These are phyloP conservation scores for Agapetus fuscipes DNA, from an alignment of 2,888 invertebrate species.

Conservation along the genomic window DNA sequence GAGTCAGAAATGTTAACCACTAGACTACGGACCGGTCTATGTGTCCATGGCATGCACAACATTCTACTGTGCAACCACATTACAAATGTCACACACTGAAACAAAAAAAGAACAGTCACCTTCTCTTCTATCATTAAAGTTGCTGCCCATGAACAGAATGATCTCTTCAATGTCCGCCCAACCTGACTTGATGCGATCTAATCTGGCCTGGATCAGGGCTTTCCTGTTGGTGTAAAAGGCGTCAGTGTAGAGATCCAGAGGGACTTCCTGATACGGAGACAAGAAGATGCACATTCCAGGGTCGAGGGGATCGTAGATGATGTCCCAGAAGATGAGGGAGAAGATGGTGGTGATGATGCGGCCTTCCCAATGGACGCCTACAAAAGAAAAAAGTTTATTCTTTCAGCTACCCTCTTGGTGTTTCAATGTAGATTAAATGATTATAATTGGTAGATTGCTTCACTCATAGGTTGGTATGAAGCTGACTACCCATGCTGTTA, in stretches of 20 bases:
- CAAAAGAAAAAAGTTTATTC: slow-evolving; percentile 23
- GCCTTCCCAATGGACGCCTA: slow-evolving; percentile 68
- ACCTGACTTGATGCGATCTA: slow-evolving; percentile 30
- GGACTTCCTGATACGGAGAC: slow-evolving; percentile 54
- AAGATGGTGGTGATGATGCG: slow-evolving; percentile 52
- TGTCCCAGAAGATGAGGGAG: slow-evolving; percentile 68
- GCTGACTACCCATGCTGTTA: too few relatives aligned
- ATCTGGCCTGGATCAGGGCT: slow-evolving; percentile 45
- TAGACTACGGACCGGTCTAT: too few relatives aligned
- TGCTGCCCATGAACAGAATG: slow-evolving; percentile 33
- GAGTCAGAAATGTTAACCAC: too few relatives aligned
- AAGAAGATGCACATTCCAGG: slow-evolving; percentile 50
- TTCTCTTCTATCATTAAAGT: slow-evolving; percentile 39
- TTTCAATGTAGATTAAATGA: too few relatives aligned
- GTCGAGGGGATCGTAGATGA: slow-evolving; percentile 49
- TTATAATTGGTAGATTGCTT: too few relatives aligned
- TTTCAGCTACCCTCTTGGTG: too few relatives aligned
- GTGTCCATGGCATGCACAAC: too few relatives aligned
- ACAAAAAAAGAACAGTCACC: too few relatives aligned
- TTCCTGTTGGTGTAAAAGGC: slow-evolving; percentile 59
- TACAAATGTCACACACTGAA: too few relatives aligned
- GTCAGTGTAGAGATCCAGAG: slow-evolving; percentile 58
- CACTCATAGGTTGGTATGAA: too few relatives aligned
- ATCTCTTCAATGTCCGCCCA: slow-evolving; percentile 34
- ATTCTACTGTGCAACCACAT: too few relatives aligned